phyloP scores from a whole-genome alignment of 2,113 vertebrate genomes.

The Hippoglossus stenolepis region DNA sequence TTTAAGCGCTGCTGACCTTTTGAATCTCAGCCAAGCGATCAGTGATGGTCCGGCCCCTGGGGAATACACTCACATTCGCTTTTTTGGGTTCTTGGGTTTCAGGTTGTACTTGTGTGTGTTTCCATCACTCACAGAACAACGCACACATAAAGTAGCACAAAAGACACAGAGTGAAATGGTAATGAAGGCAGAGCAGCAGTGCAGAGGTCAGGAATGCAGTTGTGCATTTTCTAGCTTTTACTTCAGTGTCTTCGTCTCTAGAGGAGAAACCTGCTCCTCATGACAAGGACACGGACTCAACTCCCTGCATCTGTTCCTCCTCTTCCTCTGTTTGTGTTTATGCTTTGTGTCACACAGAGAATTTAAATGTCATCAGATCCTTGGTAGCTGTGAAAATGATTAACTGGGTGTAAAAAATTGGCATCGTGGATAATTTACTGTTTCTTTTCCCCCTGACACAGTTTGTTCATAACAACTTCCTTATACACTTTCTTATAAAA shows the following conservation, averaged over 20 bases:
- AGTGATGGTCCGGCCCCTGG: constrained; percentile 8
- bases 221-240: neutral
- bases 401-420: neutral
- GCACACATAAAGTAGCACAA: neutral
- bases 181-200: constrained; percentile 2
- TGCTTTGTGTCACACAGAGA: neutral
- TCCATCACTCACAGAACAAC: neutral
- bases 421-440: no score
- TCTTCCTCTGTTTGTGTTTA: neutral
- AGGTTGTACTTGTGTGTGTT: neutral
- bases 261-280: neutral
- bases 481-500: no score
- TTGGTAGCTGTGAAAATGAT: neutral
- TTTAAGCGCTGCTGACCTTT: constrained; percentile 56
- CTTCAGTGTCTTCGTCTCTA: constrained; percentile 4
- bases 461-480: no score
- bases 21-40: constrained; percentile 35
- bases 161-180: neutral
- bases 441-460: no score
- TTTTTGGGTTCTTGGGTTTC: neutral
- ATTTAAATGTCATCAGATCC: neutral
- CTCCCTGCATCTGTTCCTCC: neutral
- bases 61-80: constrained; percentile 9
- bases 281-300: neutral
- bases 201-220: constrained; percentile 18